Evolutionary conservation across 2,888 invertebrate species (phyloP), one percentile per base, ranked within the genome.

Genomic region (Acronicta alni): DNA sequence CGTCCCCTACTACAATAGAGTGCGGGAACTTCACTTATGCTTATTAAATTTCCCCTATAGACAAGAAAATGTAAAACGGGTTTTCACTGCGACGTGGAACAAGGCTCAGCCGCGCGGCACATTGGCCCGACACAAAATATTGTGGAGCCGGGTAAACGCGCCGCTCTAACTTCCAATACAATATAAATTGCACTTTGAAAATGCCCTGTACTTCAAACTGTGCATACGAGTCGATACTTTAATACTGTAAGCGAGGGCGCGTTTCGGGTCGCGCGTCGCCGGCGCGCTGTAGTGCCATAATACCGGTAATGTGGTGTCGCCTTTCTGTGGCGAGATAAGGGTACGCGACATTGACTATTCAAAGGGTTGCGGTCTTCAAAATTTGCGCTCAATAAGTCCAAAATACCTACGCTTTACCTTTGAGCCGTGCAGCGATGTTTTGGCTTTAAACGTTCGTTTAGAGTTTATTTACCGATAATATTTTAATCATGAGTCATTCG

Each of bases 291-390:
- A 86, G 86, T 85, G 85, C 85, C 85, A 86, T 93, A 92, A 93
- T 92, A 88, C 92, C 93, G 92, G 93, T 94, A 94, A 93, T 94
- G 93, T 91, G 91, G 91, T 93, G 93, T 93, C 93, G 91, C 91
- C 88, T 93, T 91, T 93, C 93, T 92, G 93, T 86, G 93, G 92
- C 87, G 88, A 93, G 94, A 94, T 94, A 94, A 94, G 93, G 92
- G 92, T 90, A 90, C 90, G 92, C 93, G 93, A 93, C 93, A 93
- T 93, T 93, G 93, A 93, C 93, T 94, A 93, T 94, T 93, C 93
- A 94, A 94, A 94, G 93, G 93, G 93, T 89, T 93, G 93, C 84
- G 93, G 93, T 93, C 92, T 87, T 92, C 92, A 91, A 93, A 93
- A 94, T 93, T 93, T 91, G 90, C 91, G 92, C 92, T 92, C 93